Percentiles rank a stretch among this genome's conserved stretches.
Conservation (phyloP, 2,113 vertebrate genomes). For the Phaethornis superciliosus region DNA sequence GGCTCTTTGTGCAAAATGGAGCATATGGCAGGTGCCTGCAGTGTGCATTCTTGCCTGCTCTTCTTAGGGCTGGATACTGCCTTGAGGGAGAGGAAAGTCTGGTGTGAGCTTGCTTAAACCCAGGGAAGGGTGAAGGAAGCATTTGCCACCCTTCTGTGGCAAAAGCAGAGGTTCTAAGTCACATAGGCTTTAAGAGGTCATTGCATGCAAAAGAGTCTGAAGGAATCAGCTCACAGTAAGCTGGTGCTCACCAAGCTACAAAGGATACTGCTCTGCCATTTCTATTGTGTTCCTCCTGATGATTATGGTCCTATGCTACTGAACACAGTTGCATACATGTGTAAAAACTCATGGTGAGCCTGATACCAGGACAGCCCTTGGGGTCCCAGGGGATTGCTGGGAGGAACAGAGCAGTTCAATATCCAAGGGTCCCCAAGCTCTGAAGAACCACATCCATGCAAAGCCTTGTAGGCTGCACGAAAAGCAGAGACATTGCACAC, state of each 20-base stretch:
- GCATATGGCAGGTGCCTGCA: fast-evolving
- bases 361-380: neutral
- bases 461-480: neutral
- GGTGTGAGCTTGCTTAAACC: neutral
- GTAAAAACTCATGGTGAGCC: neutral
- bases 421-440: neutral
- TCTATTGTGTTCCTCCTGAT: neutral
- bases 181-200: neutral
- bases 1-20: neutral
- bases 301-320: neutral
- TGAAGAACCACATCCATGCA: neutral
- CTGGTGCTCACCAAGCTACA: neutral
- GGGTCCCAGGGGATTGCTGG: neutral
- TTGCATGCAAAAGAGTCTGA: neutral
- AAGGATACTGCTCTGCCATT: neutral
- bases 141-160: neutral
- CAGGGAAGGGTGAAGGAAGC: neutral
- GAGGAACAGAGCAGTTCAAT: neutral
- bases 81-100: neutral
- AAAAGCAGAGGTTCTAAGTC: neutral
- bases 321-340: fast-evolving
- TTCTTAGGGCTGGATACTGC: neutral
- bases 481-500: neutral
- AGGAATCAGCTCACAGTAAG: neutral
- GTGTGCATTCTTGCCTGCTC: neutral